phyloP scores from a whole-genome alignment of 2,113 vertebrate species.

The Brachionichthys hirsutus region DNA sequence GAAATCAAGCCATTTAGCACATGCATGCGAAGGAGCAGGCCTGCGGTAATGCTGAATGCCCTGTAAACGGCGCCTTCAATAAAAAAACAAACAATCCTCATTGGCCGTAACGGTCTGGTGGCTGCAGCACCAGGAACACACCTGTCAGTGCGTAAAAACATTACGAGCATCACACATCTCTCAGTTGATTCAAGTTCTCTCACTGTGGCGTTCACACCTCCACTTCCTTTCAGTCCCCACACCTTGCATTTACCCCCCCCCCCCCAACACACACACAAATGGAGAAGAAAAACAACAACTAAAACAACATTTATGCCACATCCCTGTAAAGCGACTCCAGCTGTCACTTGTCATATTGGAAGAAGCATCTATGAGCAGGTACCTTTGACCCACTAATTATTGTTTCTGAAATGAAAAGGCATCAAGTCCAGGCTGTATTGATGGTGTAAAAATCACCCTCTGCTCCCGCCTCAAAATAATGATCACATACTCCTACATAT shows the following conservation, averaged over 20 bases:
- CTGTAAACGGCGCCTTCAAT: conserved; percentile 20
- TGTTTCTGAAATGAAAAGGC: not conserved
- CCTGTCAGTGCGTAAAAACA: conserved; percentile 76
- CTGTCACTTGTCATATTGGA: conserved; percentile 35
- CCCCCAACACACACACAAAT: conserved; percentile 16
- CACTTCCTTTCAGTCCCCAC: conserved; percentile 69
- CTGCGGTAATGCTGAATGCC: conserved; percentile 18
- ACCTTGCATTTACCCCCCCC: conserved; percentile 59
- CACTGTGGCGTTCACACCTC: conserved; percentile 66
- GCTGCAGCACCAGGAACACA: conserved; percentile 47
- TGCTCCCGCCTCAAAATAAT: too few species aligned
- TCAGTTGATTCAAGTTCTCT: conserved; percentile 21
- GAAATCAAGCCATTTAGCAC: conserved; percentile 62
- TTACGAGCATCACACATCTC: conserved; percentile 54
- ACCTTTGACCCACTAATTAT: not conserved
- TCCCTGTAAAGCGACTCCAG: conserved; percentile 42
- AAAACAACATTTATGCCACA: conserved; percentile 64
- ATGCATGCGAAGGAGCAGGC: conserved; percentile 33
- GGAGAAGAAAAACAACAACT: conserved; percentile 76
- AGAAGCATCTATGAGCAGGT: conserved; percentile 25
- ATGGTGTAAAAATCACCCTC: too few species aligned
- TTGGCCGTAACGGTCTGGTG: conserved; percentile 34
- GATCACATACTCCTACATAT: too few species aligned
- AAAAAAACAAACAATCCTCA: conserved; percentile 30
- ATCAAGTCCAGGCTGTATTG: too few species aligned